Conservation (phyloP, 2,888 invertebrate genomes). For the Harpalus rufipes region DNA sequence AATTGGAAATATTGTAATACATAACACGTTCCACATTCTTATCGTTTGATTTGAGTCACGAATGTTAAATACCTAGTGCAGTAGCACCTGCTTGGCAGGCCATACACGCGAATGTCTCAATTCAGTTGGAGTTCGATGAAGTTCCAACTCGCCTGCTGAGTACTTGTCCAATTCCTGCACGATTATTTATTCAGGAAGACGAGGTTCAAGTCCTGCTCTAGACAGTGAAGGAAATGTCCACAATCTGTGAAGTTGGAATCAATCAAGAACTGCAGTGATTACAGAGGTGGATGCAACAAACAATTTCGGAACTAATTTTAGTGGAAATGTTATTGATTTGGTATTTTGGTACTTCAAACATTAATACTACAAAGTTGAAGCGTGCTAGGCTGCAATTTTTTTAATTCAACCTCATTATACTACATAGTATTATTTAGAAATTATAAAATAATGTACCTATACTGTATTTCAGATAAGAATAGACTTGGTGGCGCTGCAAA, state of each 20-base stretch:
- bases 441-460: too few species aligned
- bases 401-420: too few species aligned
- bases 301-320: too few species aligned
- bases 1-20: background rate
- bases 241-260: background rate
- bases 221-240: background rate
- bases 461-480: too few species aligned
- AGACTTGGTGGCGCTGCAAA: too few species aligned
- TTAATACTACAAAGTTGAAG: too few species aligned
- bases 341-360: too few species aligned
- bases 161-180: background rate
- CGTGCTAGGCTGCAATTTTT: too few species aligned
- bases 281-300: too few species aligned
- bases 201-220: background rate
- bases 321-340: too few species aligned
- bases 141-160: background rate
- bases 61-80: conserved; percentile 23
- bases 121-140: conserved; percentile 11
- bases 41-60: conserved; percentile 30
- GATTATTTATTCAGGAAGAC: conserved; percentile 2
- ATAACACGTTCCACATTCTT: conserved; percentile 9
- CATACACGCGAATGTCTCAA: conserved; percentile 48
- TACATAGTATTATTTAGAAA: too few species aligned
- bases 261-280: background rate
- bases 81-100: conserved; percentile 11